Conservation (phyloP, 2,113 vertebrate species). For the Halcyon senegalensis region DNA sequence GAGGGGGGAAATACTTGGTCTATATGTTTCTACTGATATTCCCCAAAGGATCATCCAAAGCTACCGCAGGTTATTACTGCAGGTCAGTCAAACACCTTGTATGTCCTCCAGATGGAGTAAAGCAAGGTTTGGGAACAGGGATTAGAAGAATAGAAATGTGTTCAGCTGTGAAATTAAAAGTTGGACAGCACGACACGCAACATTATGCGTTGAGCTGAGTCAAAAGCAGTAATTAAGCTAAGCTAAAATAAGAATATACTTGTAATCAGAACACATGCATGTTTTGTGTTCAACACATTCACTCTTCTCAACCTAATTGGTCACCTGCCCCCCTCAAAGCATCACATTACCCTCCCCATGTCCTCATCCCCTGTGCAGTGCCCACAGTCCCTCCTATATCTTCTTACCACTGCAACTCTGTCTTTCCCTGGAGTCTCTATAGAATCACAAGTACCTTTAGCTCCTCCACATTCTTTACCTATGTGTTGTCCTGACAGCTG, state of each 20-base stretch:
- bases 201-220: constrained; percentile 68
- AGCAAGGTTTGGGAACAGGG: constrained; percentile 35
- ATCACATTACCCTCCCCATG: neutral
- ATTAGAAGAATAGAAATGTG: constrained; percentile 73
- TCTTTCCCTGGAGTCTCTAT: neutral
- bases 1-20: neutral
- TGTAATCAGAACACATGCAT: constrained; percentile 29
- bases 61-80: neutral
- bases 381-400: neutral
- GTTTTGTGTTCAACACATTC: accelerated
- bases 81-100: constrained; percentile 43
- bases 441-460: neutral
- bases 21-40: neutral
- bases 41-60: neutral
- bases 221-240: constrained; percentile 74
- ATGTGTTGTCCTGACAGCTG: accelerated
- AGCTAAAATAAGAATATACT: constrained; percentile 1
- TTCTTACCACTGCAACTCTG: accelerated
- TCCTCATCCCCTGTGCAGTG: neutral
- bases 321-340: neutral
- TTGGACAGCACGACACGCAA: constrained; percentile 71
- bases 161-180: constrained; percentile 85
- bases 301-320: neutral
- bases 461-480: neutral
- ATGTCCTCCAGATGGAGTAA: constrained; percentile 69